Percentiles rank a stretch among this genome's conserved stretches.
phyloP scores from a whole-genome alignment of 2,888 invertebrate species.

The Rhogogaster chlorosoma region DNA sequence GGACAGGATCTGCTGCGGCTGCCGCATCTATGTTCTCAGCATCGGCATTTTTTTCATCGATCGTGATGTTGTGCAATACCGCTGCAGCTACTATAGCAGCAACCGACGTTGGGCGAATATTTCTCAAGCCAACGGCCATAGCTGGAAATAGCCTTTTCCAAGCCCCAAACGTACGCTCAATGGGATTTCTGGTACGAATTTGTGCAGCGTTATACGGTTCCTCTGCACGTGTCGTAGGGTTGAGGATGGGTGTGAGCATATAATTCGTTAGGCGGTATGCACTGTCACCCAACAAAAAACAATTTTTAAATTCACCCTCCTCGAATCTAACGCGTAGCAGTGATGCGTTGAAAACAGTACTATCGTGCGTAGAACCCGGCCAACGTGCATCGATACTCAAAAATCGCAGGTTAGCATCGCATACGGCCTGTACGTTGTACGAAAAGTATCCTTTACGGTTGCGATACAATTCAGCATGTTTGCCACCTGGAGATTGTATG shows the following conservation, averaged over 20 bases:
- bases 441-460: constrained; percentile 11
- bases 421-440: constrained; percentile 31
- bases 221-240: background rate
- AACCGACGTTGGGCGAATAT: background rate
- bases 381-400: background rate
- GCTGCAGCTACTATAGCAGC: constrained; percentile 7
- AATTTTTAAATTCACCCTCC: too few species aligned
- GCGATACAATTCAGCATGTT: background rate
- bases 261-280: too few species aligned
- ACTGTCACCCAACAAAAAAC: too few species aligned
- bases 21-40: background rate
- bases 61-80: background rate
- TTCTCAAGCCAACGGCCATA: background rate
- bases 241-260: background rate
- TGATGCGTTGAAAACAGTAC: too few species aligned
- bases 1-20: background rate
- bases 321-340: too few species aligned
- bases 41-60: background rate
- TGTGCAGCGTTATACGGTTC: constrained; percentile 10
- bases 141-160: constrained; percentile 7
- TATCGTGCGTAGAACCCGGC: too few species aligned
- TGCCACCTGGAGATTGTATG: constrained; percentile 36
- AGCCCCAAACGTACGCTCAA: constrained; percentile 9
- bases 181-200: background rate
- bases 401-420: constrained; percentile 23